Conservation (phyloP, 1,140 invertebrate genomes). For the Drosophila saltans region DNA sequence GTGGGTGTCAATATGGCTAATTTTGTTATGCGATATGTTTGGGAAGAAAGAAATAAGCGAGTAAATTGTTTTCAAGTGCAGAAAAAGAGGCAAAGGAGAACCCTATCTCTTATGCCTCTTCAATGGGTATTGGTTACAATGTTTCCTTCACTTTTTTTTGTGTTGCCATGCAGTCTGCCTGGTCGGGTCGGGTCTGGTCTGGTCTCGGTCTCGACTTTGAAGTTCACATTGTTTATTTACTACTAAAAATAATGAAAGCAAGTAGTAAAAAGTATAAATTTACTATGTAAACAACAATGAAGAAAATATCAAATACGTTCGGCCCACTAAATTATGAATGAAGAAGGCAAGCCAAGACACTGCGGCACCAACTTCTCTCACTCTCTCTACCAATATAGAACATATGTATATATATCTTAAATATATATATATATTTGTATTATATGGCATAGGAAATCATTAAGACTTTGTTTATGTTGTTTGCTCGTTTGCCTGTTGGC, state of each 20-base stretch:
- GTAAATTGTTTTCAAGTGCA: slow-evolving; percentile 54
- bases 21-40: slow-evolving; percentile 70
- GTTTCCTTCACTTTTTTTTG: slow-evolving; percentile 28
- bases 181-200: not conserved
- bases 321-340: slow-evolving; percentile 65
- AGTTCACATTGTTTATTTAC: slow-evolving; percentile 76
- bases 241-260: slow-evolving; percentile 80
- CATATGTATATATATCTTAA: slow-evolving; percentile 26
- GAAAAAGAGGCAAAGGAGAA: slow-evolving; percentile 23
- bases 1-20: slow-evolving; percentile 74
- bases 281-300: slow-evolving; percentile 78
- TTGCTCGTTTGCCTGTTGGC: slow-evolving; percentile 42
- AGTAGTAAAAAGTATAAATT: slow-evolving; percentile 82
- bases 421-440: slow-evolving; percentile 7
- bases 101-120: not conserved
- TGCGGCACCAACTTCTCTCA: slow-evolving; percentile 20
- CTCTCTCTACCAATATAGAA: slow-evolving; percentile 25
- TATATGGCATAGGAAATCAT: slow-evolving; percentile 65
- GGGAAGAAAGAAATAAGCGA: slow-evolving; percentile 24
- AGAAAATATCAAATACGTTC: slow-evolving; percentile 40
- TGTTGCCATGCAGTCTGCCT: slow-evolving; percentile 71
- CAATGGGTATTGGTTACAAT: slow-evolving; percentile 45
- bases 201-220: slow-evolving; percentile 58
- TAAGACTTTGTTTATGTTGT: slow-evolving; percentile 77
- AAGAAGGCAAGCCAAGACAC: slow-evolving; percentile 35